A percentile compares a stretch with the other conserved stretches of the same genome.
Conservation (phyloP, 2,888 invertebrate species). For the Actias luna region DNA sequence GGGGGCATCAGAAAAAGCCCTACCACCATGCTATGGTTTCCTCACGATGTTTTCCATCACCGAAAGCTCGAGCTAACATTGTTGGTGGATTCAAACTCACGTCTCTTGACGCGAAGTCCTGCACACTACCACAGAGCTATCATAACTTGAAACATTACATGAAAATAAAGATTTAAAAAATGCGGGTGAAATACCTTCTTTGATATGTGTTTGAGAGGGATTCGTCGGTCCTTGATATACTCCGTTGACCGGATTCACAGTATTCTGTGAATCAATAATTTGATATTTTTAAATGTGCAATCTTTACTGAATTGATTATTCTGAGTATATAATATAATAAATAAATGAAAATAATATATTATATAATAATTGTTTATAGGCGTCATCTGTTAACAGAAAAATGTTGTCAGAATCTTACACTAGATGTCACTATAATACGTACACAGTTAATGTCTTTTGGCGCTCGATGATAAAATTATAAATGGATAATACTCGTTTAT, state of each 20-base stretch:
- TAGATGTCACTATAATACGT: neutral
- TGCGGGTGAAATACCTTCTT: slow-evolving; percentile 53
- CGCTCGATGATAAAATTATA: too few relatives aligned
- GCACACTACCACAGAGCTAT: too few relatives aligned
- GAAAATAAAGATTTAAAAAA: too few relatives aligned
- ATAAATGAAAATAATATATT: too few relatives aligned
- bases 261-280: slow-evolving; percentile 84
- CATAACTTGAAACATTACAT: too few relatives aligned
- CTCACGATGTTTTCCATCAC: too few relatives aligned
- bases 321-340: neutral
- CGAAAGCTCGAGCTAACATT: too few relatives aligned
- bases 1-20: too few relatives aligned
- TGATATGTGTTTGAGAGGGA: slow-evolving; percentile 66
- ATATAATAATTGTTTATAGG: neutral
- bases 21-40: too few relatives aligned
- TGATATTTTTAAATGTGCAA: neutral
- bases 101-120: too few relatives aligned
- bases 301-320: neutral
- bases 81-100: too few relatives aligned
- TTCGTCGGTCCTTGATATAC: slow-evolving; percentile 87
- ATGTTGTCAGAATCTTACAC: neutral
- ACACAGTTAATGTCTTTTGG: slow-evolving; percentile 19
- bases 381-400: neutral
- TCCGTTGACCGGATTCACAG: slow-evolving; percentile 95
- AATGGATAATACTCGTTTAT: too few relatives aligned